Evolutionary conservation across 2,888 invertebrate genomes (phyloP), one percentile per base, ranked within the genome.

Genomic region (Dryadula phaetusa): DNA sequence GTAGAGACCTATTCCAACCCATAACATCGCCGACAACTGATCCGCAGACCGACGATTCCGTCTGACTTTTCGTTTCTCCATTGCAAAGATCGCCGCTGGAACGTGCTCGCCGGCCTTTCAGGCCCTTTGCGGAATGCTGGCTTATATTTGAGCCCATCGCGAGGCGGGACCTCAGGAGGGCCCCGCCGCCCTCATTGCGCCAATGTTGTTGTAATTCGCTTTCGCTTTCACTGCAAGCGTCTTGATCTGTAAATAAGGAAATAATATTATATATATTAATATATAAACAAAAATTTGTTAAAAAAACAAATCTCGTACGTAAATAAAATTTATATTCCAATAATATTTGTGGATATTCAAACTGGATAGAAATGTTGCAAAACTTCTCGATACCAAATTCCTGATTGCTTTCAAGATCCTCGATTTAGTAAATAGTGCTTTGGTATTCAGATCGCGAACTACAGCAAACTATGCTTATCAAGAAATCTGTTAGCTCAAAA

Each of bases 141-240:
- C 96, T 96, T 82, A 96, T 94, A 93, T 96, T 96, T 70, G 96
- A 95, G 84, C 96, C 96, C 96, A 96, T 96, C 79, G 87, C 94
- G 81, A 81, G 90, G 90, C 88, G 90, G 88, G 87, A 88, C 88
- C 90, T 90, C 83, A 91, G 71, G 81, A 78, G 83, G 90, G 91
- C 82, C 89, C 91, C 91, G 89, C 90, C 90, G 79, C 77, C 85
- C 79, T 76, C 88, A 87, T 90, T 75, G 77, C 82, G 86, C 76
- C 87, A 79, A 77, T 76, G 79, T 77, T 83, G 77, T 66, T 78
- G 75, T 66, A 77, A 76, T 53, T 77, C 78, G 74, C 78, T 79
- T 34, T 75, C 81, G 72, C 72, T 81, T 70, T 75, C 74, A 54
- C 77, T 77, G 72, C 77, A 77, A 71, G 76, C 78, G 77, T 76